A percentile compares a stretch with the other conserved stretches of the same genome.
These are phyloP conservation scores for Psammodynastes pulverulentus DNA, from an alignment of 2,113 vertebrate species.

Conservation along the genomic window DNA sequence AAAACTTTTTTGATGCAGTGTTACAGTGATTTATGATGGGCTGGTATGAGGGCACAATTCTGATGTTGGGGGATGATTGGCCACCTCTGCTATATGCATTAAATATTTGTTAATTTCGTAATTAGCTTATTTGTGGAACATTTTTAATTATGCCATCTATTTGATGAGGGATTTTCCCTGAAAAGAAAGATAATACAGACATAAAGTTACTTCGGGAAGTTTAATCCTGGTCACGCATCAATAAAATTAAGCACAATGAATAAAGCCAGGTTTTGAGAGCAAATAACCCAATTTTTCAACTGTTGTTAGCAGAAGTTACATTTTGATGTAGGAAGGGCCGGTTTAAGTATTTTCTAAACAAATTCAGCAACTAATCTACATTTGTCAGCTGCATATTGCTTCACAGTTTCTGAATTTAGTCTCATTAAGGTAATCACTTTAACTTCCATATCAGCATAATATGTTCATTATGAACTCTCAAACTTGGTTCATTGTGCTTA, in stretches of 20 bases:
- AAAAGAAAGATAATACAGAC: neutral
- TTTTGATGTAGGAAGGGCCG: conserved; percentile 3
- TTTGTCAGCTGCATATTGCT: conserved; percentile 6
- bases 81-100: neutral
- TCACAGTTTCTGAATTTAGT: conserved; percentile 46
- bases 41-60: neutral
- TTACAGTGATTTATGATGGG: neutral
- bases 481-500: conserved; percentile 56
- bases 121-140: neutral
- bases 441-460: conserved; percentile 28
- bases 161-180: neutral
- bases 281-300: neutral
- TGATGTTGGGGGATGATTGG: neutral
- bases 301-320: neutral
- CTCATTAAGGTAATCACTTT: conserved; percentile 44
- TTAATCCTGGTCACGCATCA: neutral
- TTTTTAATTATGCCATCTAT: neutral
- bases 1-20: neutral
- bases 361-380: conserved; percentile 12
- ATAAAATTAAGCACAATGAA: neutral
- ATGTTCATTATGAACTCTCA: conserved; percentile 40
- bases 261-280: neutral
- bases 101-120: neutral
- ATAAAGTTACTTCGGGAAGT: neutral
- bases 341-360: neutral